Conservation (phyloP, 2,113 vertebrate species). For the Microcebus ravelobensis region DNA sequence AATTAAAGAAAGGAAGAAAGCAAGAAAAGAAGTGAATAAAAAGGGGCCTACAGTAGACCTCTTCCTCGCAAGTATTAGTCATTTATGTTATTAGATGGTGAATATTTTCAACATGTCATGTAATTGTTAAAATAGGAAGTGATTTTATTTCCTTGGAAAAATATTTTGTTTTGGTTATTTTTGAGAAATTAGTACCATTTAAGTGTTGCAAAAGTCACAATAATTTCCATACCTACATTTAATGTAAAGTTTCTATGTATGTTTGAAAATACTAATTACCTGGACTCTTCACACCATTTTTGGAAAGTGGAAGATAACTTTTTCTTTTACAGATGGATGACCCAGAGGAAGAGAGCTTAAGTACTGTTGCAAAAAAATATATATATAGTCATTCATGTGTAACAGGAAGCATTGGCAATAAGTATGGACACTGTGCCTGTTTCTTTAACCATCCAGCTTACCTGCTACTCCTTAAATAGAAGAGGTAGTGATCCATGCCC, state of each 20-base stretch:
- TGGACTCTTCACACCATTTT: neutral
- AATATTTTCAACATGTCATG: neutral
- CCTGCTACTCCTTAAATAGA: neutral
- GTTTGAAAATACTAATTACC: conserved; percentile 35
- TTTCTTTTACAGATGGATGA: conserved; percentile 48
- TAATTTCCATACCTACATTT: neutral
- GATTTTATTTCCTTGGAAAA: neutral
- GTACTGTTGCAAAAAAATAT: conserved; percentile 19
- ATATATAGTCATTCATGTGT: neutral
- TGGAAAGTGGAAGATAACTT: conserved; percentile 31
- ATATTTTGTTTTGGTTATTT: neutral
- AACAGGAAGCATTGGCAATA: neutral
- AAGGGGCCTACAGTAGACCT: neutral
- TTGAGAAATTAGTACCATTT: neutral
- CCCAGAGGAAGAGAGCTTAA: neutral
- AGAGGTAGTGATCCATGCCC: neutral
- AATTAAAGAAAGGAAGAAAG: too few species aligned
- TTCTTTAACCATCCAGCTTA: neutral
- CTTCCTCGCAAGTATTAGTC: neutral
- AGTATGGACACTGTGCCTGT: neutral
- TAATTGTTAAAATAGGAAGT: neutral
- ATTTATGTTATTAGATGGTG: neutral
- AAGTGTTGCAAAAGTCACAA: neutral
- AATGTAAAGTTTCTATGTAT: conserved; percentile 41
- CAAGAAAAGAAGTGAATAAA: neutral